Evolutionary conservation across 23 tunicate genomes (phyloP).

Genomic region (Trididemnum nubilum): DNA sequence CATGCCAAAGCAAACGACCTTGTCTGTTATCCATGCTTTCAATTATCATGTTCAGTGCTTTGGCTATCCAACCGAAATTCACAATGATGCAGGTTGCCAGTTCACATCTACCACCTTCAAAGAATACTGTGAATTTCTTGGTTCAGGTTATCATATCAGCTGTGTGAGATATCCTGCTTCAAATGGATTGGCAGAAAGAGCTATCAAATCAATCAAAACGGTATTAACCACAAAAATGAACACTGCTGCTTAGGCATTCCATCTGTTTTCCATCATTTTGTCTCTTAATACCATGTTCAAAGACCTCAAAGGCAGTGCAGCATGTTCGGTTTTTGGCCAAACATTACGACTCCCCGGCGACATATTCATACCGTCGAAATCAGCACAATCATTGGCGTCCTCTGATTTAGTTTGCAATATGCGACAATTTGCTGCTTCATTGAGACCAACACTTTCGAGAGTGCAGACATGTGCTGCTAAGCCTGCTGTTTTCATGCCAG

Average conservation of each 20-base stretch:
- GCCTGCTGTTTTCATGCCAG: background rate
- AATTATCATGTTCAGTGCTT: background rate
- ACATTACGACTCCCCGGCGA: background rate
- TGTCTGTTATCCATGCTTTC: background rate
- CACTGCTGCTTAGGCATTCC: background rate
- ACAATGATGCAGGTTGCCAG: background rate
- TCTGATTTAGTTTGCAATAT: background rate
- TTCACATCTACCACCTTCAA: background rate
- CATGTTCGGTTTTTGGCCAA: background rate
- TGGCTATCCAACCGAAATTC: background rate
- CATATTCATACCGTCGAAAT: background rate
- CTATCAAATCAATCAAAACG: slow-evolving; percentile 1
- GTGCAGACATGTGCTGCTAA: no score
- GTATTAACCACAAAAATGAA: background rate
- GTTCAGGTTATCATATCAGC: background rate
- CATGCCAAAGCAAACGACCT: background rate
- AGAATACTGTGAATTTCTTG: background rate
- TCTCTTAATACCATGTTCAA: background rate
- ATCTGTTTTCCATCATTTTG: background rate
- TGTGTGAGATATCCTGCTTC: background rate
- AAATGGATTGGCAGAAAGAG: slow-evolving; percentile 3
- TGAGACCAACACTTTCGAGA: background rate
- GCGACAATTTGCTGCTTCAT: background rate
- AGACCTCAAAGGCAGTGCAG: background rate
- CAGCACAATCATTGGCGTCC: background rate